Evolutionary conservation across 2,888 invertebrate species (phyloP).

Genomic region (Epirrhoe alternata): DNA sequence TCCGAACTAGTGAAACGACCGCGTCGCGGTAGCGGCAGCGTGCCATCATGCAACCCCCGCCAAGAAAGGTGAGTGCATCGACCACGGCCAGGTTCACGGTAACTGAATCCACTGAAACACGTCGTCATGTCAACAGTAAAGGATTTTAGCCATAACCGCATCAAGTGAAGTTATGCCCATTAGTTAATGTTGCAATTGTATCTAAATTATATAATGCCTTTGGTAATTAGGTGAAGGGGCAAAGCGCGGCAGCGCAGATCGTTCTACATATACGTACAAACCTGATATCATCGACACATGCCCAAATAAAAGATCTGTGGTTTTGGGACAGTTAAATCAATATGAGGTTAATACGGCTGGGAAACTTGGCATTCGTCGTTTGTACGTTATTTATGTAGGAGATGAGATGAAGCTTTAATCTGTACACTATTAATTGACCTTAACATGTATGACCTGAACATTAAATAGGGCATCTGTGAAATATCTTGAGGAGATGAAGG

Average conservation of each 20-base stretch:
- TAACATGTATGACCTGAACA: not conserved
- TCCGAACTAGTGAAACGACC: conserved; percentile 46
- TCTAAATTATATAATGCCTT: conserved; percentile 37
- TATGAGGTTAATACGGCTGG: conserved; percentile 35
- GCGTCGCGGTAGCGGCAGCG: conserved; percentile 40
- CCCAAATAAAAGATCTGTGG: conserved; percentile 19
- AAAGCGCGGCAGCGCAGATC: not conserved
- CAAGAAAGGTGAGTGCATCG: conserved; percentile 89
- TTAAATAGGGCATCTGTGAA: not conserved
- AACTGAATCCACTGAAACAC: conserved; percentile 5
- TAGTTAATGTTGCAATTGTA: conserved; percentile 22
- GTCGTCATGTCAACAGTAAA: conserved; percentile 13
- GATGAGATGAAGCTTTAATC: not conserved
- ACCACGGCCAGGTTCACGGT: conserved; percentile 16
- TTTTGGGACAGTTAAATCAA: conserved; percentile 43
- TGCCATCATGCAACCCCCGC: conserved; percentile 91
- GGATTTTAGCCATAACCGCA: not conserved
- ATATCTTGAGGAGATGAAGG: not conserved
- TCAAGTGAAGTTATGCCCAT: conserved; percentile 10
- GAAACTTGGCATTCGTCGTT: conserved; percentile 3
- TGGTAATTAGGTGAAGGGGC: conserved; percentile 18
- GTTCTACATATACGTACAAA: not conserved
- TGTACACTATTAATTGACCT: not conserved
- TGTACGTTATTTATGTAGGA: not conserved
- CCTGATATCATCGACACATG: conserved; percentile 8